These are phyloP conservation scores for Caenorhabditis elegans DNA, from an alignment of 1,140 invertebrate species.

Conservation along the genomic window DNA sequence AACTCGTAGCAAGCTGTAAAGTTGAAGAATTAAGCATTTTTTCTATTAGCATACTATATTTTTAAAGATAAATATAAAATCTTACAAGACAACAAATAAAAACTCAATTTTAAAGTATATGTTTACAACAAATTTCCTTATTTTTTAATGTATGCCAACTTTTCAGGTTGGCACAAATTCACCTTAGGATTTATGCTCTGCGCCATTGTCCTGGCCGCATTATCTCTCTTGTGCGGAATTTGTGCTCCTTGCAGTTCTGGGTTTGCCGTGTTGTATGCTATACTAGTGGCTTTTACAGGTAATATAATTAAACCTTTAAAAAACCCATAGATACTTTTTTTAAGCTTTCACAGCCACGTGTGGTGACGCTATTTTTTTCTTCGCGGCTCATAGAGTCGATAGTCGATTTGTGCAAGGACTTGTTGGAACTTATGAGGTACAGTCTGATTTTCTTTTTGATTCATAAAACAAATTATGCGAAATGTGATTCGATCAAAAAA, in stretches of 20 bases:
- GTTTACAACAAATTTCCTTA: too few species aligned
- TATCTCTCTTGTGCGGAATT: constrained; percentile 58
- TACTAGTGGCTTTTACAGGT: constrained; percentile 61
- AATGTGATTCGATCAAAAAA: too few species aligned
- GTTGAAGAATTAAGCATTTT: too few species aligned
- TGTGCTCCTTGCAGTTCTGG: constrained; percentile 60
- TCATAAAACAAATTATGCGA: too few species aligned
- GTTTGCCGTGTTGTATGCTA: constrained; percentile 57
- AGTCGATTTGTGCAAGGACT: constrained; percentile 64
- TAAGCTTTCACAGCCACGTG: constrained; percentile 44
- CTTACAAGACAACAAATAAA: too few species aligned
- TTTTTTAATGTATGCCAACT: not conserved
- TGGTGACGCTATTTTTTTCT: constrained; percentile 63
- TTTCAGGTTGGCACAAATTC: constrained; percentile 64
- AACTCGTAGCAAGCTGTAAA: too few species aligned
- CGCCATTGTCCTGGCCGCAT: constrained; percentile 48
- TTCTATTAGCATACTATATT: too few species aligned
- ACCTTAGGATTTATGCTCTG: constrained; percentile 58
- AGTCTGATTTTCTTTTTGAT: too few species aligned
- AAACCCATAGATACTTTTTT: too few species aligned
- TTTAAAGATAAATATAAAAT: too few species aligned
- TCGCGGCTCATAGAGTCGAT: constrained; percentile 64
- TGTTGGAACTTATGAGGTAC: constrained; percentile 53
- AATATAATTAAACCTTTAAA: too few species aligned
- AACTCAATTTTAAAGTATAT: too few species aligned